A percentile compares a stretch with the other conserved stretches of the same genome.
Evolutionary conservation across 1,140 invertebrate genomes (phyloP).

Genomic region (Anastrepha ludens): DNA sequence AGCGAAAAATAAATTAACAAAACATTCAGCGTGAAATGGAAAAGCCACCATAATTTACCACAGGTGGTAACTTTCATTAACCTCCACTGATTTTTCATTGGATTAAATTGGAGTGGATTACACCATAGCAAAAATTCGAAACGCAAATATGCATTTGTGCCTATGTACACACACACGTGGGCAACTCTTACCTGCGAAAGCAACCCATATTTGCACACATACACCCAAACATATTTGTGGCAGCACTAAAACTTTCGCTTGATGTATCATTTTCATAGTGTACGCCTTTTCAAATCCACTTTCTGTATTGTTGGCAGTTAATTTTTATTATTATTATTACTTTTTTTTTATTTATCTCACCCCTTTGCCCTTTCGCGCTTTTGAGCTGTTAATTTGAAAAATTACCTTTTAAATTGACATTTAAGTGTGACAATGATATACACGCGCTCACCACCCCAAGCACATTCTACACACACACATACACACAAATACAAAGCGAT

Average conservation of each 20-base stretch:
- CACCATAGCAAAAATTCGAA: background rate
- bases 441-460: background rate
- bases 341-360: background rate
- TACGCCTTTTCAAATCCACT: background rate
- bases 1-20: too few relatives aligned
- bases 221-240: too few relatives aligned
- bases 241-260: background rate
- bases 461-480: background rate
- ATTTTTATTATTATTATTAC: background rate
- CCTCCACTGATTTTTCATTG: background rate
- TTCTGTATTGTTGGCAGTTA: background rate
- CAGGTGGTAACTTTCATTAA: background rate
- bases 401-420: constrained; percentile 48
- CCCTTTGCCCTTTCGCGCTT: too few relatives aligned
- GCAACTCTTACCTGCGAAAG: too few relatives aligned
- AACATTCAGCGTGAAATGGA: too few relatives aligned
- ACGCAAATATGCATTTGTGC: background rate
- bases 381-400: constrained; percentile 36
- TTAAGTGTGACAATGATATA: constrained; percentile 50
- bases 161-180: background rate
- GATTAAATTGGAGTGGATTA: background rate
- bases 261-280: background rate
- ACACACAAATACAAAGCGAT: background rate
- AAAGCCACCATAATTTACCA: background rate
- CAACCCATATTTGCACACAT: too few relatives aligned